Evolutionary conservation across 2,113 vertebrate species (phyloP).

Genomic region (Equus przewalskii): DNA sequence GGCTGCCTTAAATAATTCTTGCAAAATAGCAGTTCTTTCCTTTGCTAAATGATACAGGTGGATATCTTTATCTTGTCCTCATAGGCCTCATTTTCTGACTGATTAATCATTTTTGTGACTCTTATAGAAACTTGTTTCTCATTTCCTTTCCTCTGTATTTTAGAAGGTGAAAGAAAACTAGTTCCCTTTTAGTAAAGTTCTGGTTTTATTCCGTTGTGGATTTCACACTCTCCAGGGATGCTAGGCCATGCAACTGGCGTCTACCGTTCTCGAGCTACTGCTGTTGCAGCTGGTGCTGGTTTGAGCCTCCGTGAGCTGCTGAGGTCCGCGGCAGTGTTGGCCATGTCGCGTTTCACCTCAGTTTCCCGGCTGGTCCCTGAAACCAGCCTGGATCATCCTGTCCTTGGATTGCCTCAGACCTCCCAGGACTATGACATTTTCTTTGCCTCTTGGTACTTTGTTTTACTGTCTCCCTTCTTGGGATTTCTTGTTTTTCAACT

Average conservation of each 20-base stretch:
- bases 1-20: slow-evolving; percentile 41
- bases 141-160: background rate
- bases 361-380: background rate
- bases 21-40: background rate
- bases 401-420: background rate
- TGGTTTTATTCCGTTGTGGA: background rate
- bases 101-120: background rate
- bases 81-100: background rate
- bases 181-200: background rate
- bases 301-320: background rate
- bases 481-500: slow-evolving; percentile 1
- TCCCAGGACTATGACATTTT: background rate
- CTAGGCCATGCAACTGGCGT: background rate
- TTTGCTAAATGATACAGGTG: background rate
- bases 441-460: background rate
- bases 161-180: background rate
- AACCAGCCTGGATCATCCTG: background rate
- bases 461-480: background rate
- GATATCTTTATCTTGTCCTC: slow-evolving; percentile 40
- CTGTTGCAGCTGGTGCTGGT: background rate
- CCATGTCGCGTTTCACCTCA: background rate
- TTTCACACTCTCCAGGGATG: background rate
- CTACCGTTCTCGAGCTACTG: background rate
- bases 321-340: background rate
- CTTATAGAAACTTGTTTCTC: background rate